Evolutionary conservation across 2,113 vertebrate species (phyloP), one percentile per base, ranked within the genome.

Genomic region (Phalacrocorax brasilianus): DNA sequence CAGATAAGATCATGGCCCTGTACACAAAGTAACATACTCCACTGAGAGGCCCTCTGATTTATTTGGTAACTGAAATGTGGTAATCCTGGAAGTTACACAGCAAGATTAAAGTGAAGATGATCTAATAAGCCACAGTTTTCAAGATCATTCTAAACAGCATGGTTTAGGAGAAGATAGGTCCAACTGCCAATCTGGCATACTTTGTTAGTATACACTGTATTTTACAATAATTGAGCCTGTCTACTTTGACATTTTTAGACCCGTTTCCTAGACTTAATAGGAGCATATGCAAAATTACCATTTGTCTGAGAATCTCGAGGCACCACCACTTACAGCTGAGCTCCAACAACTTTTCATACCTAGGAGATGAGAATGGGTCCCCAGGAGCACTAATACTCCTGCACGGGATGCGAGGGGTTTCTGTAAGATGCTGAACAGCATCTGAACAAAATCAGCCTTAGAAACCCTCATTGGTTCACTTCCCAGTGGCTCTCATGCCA

Each of bases 331-430:
- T 49, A 11, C 9, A 89, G 67, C 32, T 0, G 1, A 86, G 30
- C 12, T 81, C 35, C 30, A 78, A 9, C 8, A 70, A 2, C 40
- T 65, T 47, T 18, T 65, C 18, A 1, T 11, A 2, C 9, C 24
- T 58, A 9, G 3, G 17, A 49, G 30, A 49, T 24, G 23, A 62
- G 38, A 76, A 27, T 17, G 10, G 19, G 22, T 63, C 35, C 53
- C 76, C 44, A 52, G 63, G 28, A 87, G 21, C 30, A 58, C 30
- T 71, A 35, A 35, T 45, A 7, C 19, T 42, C 12, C 74, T 17
- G 23, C 1, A 1, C 0, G 3, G 32, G 3, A 50, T 38, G 12
- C 8, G 12, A 40, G 12, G 7, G 11, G 16, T 8, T 82, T 58
- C 20, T 1, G 2, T 52, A 27, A 52, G 28, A 38, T 2, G 9